Evolutionary conservation across 2,797 vertebrate genomes (phyloP).

Genomic region (Sebastes baramenuke): DNA sequence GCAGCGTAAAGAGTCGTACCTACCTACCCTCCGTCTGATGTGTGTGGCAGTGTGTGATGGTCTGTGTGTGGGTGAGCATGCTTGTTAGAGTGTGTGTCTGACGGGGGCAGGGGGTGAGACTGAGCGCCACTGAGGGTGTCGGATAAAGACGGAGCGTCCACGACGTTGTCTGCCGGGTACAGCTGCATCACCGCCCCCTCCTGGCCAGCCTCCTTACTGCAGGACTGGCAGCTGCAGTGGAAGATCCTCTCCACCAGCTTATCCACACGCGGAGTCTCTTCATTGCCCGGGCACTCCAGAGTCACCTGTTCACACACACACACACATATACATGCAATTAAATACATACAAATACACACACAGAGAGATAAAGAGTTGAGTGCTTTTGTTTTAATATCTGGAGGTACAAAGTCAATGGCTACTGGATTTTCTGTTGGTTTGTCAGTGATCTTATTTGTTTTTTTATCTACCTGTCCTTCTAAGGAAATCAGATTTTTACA

Average conservation of each 20-base stretch:
- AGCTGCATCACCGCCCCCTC: slow-evolving; percentile 92
- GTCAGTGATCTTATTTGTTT: background rate
- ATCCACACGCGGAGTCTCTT: slow-evolving; percentile 91
- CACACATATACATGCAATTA: background rate
- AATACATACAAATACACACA: background rate
- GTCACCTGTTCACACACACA: slow-evolving; percentile 85
- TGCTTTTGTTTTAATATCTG: background rate
- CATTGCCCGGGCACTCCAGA: slow-evolving; percentile 90
- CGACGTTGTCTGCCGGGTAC: slow-evolving; percentile 82
- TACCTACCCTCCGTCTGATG: slow-evolving; percentile 78
- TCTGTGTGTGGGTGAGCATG: slow-evolving; percentile 64
- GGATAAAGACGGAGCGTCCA: slow-evolving; percentile 65
- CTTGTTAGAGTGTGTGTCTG: slow-evolving; percentile 63
- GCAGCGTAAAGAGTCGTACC: background rate
- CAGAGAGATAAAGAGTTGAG: background rate
- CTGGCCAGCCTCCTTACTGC: slow-evolving; percentile 89
- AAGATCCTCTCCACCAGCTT: slow-evolving; percentile 97
- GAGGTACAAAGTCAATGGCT: background rate
- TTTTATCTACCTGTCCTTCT: background rate
- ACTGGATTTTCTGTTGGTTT: background rate
- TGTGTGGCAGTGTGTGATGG: slow-evolving; percentile 77
- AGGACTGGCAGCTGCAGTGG: slow-evolving; percentile 97
- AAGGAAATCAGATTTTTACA: background rate
- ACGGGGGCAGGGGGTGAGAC: slow-evolving; percentile 63
- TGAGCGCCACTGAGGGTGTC: slow-evolving; percentile 69